Evolutionary conservation across 53 echinoderm and acorn worm genomes (phyloP).

Genomic region (Henricia sp.): DNA sequence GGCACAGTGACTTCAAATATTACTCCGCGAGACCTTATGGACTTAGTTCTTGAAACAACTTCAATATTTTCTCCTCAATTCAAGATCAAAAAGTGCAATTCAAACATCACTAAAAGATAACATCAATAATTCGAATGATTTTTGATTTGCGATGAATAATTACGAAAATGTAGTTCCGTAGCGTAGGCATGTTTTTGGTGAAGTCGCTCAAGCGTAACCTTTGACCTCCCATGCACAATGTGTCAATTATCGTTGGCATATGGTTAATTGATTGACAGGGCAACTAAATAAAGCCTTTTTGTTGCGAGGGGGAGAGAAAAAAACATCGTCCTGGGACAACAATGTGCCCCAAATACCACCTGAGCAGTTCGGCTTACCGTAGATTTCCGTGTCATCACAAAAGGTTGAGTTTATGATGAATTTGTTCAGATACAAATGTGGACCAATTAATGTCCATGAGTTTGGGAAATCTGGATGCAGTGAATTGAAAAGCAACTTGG

Average conservation of each 20-base stretch:
- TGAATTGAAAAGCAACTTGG: too few relatives aligned
- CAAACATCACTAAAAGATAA: neutral
- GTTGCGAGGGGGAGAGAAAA: neutral
- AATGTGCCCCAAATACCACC: conserved; percentile 1
- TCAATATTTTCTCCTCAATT: too few relatives aligned
- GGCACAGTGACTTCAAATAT: conserved; percentile 12
- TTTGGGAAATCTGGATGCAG: too few relatives aligned
- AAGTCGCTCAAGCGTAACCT: conserved; percentile 48
- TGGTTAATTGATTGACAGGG: conserved; percentile 51
- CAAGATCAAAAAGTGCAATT: neutral
- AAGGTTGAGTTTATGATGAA: too few relatives aligned
- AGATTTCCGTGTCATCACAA: too few relatives aligned
- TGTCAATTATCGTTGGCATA: conserved; percentile 54
- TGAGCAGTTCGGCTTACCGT: too few relatives aligned
- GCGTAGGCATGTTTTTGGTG: conserved; percentile 31
- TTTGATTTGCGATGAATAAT: neutral
- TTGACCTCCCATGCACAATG: conserved; percentile 49
- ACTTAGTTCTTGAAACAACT: neutral
- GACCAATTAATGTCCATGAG: too few relatives aligned
- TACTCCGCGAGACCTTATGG: conserved; percentile 21
- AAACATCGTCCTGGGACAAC: conserved; percentile 9
- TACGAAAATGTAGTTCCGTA: conserved; percentile 36
- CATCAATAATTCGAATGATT: too few relatives aligned
- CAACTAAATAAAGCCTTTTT: conserved; percentile 6
- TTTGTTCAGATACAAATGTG: too few relatives aligned